Evolutionary conservation across 2,888 invertebrate genomes (phyloP).

Genomic region (Hyppa rectilinea): DNA sequence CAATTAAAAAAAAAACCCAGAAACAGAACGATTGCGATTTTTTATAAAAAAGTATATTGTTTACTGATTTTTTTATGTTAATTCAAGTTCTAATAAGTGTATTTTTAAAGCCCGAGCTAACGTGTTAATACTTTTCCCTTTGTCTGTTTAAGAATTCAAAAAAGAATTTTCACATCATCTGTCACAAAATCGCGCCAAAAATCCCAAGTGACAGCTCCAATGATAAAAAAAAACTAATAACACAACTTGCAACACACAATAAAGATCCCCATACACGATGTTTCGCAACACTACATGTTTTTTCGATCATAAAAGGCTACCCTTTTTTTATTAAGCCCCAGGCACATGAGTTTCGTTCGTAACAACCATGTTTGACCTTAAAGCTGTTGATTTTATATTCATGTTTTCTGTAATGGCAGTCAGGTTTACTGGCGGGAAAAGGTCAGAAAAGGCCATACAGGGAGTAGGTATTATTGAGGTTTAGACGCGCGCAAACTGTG

Average conservation of each 20-base stretch:
- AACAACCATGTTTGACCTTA: constrained; percentile 37
- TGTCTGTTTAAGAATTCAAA: too few species aligned
- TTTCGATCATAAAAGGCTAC: constrained; percentile 36
- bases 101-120: too few species aligned
- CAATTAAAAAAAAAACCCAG: too few species aligned
- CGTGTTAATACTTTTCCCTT: too few species aligned
- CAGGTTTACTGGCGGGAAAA: constrained; percentile 23
- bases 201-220: constrained; percentile 10
- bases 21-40: too few species aligned
- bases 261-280: constrained; percentile 40
- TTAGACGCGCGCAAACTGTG: too few species aligned
- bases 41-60: too few species aligned
- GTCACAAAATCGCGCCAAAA: constrained; percentile 42
- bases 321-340: constrained; percentile 55
- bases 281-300: constrained; percentile 27
- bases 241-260: constrained; percentile 35
- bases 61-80: too few species aligned
- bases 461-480: constrained; percentile 12
- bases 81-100: too few species aligned
- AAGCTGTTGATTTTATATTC: constrained; percentile 50
- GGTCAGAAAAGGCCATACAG: constrained; percentile 7
- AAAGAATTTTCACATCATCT: constrained; percentile 7
- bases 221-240: constrained; percentile 34
- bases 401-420: constrained; percentile 23
- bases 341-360: constrained; percentile 32